Evolutionary conservation across 2,113 vertebrate genomes (phyloP), one percentile per base, ranked within the genome.

Genomic region (Nibea albiflora): DNA sequence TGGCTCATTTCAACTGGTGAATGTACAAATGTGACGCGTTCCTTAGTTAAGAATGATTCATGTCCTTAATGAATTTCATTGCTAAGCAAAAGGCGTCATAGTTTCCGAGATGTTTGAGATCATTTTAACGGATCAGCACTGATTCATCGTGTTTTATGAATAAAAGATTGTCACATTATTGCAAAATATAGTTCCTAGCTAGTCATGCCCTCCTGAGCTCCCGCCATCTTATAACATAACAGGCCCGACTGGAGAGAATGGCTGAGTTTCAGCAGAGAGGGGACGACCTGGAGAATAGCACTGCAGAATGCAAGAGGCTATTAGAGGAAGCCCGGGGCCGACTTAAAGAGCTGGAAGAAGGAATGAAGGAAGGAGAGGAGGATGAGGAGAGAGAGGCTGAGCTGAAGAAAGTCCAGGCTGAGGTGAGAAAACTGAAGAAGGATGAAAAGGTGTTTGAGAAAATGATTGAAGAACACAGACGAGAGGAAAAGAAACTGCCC

Each of bases 221-320:
- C 35, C 5, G 0, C 22, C 28, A 56, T 22, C 11, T 17, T 39
- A 39, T 39, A 39, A 39, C n/a, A 12, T 57, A 58, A 11, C 88
- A 98, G 97, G 93, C 95, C 24, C 96, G 97, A 0, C 89, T 98
- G 82, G 97, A 98, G 78, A 91, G 93, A 3, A 97, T 96, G 97
- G 96, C 96, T 19, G 95, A 94, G n/a, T 97, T 97, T 87, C 94
- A 97, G 75, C 96, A 97, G 87, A 96, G 96, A 71, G 96, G 96
- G 0, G 96, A 96, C 4, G 97, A 98, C 11, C 76, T 97, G 84
- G 94, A 96, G 49, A 92, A 90, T n/a, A 94, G 89, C 20, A 91
- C 92, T 26, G 42, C 84, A 0, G 96, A 98, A 11, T 96, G 95
- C 73, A 94, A 93, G 17, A 88, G 92, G 15, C 94, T 93, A 1